phyloP scores from a whole-genome alignment of 2,888 invertebrate genomes.

The Cryptus armator region DNA sequence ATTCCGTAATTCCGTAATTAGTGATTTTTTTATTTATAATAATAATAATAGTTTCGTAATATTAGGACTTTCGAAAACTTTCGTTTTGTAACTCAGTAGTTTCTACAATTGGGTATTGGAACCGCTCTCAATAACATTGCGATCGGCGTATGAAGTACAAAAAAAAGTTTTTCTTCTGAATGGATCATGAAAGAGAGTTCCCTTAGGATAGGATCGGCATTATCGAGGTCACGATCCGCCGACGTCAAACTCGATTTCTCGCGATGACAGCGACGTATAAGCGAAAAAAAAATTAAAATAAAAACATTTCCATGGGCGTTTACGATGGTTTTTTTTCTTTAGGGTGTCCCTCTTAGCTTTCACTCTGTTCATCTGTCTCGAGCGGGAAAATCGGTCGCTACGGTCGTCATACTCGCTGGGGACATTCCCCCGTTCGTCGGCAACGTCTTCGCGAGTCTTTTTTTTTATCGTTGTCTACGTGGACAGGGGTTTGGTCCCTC shows the following conservation, averaged over 20 bases:
- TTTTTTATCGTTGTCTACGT: slow-evolving; percentile 22
- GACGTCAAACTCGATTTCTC: slow-evolving; percentile 9
- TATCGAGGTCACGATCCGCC: not conserved
- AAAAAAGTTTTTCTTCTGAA: not conserved
- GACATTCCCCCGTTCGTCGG: not conserved
- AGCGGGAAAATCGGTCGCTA: not conserved
- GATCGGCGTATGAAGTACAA: not conserved
- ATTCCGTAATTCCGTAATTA: too few species aligned
- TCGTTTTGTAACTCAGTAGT: not conserved
- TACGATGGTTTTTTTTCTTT: not conserved
- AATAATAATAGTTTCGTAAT: too few species aligned
- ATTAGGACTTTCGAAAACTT: not conserved
- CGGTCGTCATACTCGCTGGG: slow-evolving; percentile 1
- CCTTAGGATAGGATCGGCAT: not conserved
- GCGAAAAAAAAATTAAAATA: slow-evolving; percentile 4
- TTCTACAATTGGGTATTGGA: not conserved
- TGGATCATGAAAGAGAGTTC: not conserved
- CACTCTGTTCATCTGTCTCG: slow-evolving; percentile 6
- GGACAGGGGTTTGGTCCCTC: slow-evolving; percentile 26
- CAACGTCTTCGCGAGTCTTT: slow-evolving; percentile 11
- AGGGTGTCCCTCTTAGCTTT: not conserved
- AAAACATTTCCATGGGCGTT: not conserved
- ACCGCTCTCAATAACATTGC: not conserved
- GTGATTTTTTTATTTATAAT: too few species aligned
- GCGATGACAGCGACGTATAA: not conserved